These are phyloP conservation scores for Aphidoletes aphidimyza DNA, from an alignment of 2,888 invertebrate genomes.

Conservation along the genomic window DNA sequence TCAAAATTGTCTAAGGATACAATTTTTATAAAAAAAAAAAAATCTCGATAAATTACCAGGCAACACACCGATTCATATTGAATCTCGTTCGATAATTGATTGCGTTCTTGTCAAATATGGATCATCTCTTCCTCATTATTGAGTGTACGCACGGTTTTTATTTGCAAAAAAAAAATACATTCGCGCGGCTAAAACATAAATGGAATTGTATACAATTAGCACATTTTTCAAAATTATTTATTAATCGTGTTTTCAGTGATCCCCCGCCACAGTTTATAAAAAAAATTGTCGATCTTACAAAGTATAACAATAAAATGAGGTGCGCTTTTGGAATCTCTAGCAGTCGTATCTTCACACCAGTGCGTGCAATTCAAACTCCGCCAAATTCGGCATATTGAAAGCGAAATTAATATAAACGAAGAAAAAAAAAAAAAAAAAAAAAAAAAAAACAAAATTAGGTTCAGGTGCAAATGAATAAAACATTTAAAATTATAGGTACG, in stretches of 20 bases:
- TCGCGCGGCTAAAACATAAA: background rate
- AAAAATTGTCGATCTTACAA: background rate
- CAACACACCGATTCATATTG: too few relatives aligned
- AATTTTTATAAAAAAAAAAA: too few relatives aligned
- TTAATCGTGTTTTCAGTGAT: background rate
- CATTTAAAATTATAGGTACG: too few relatives aligned
- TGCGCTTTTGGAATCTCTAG: background rate
- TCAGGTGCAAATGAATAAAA: background rate
- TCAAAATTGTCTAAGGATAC: too few relatives aligned
- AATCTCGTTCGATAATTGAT: too few relatives aligned
- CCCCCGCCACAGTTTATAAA: background rate
- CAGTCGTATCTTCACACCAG: background rate
- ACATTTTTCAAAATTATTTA: background rate
- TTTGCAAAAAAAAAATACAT: background rate
- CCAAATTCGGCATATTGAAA: background rate
- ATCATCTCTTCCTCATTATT: too few relatives aligned
- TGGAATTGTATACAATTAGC: slow-evolving; percentile 33
- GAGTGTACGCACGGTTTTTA: background rate
- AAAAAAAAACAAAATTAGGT: too few relatives aligned
- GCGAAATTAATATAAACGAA: background rate
- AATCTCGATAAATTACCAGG: too few relatives aligned
- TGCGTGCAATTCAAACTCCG: background rate
- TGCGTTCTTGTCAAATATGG: too few relatives aligned
- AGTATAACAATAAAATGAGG: background rate
- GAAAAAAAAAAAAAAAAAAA: too few relatives aligned